Conservation (phyloP, 2,797 vertebrate genomes). For the Rousettus madagascariensis region DNA sequence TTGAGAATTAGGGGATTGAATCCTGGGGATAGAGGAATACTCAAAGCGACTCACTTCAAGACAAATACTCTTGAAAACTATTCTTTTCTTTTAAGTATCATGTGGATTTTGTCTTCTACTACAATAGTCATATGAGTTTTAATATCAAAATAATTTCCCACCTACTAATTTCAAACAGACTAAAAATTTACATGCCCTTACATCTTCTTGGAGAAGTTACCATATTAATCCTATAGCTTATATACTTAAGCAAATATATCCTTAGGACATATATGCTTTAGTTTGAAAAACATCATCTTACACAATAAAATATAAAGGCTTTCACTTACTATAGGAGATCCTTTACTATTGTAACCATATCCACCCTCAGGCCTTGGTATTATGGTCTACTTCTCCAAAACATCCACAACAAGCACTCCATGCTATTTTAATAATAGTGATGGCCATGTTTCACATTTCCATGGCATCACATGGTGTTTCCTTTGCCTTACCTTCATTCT, state of each 20-base stretch:
- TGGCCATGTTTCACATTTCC: not conserved
- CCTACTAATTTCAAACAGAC: not conserved
- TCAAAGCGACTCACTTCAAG: not conserved
- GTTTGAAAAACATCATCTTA: not conserved
- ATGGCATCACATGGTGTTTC: fast-evolving
- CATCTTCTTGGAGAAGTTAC: not conserved
- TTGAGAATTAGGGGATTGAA: not conserved
- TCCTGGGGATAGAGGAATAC: not conserved
- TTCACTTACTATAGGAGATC: not conserved
- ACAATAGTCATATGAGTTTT: not conserved
- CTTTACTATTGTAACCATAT: not conserved
- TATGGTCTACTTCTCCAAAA: not conserved
- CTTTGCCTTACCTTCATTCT: fast-evolving
- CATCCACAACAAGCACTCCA: too few species aligned
- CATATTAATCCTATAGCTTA: not conserved
- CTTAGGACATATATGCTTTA: not conserved
- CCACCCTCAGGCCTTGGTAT: not conserved
- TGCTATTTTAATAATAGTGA: not conserved
- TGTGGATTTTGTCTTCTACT: not conserved
- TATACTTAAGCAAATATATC: not conserved
- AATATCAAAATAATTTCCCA: not conserved
- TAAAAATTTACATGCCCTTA: not conserved
- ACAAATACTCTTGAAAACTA: not conserved
- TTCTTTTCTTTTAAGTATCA: not conserved
- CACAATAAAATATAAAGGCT: not conserved